Conservation (phyloP, 1,140 invertebrate species). For the Panulirus ornatus region DNA sequence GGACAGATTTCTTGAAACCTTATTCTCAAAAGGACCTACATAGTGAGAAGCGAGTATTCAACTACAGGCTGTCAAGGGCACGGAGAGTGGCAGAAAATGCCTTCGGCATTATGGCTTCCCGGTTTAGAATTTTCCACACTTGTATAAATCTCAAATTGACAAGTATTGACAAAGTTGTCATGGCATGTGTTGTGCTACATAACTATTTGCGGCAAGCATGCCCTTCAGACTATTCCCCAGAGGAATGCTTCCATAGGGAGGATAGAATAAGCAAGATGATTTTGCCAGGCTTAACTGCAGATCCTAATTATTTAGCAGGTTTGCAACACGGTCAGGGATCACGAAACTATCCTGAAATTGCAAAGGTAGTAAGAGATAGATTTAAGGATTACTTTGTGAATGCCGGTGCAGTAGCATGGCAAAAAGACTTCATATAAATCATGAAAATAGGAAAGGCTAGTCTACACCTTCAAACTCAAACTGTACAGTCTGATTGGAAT, state of each 20-base stretch:
- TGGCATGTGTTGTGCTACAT: background rate
- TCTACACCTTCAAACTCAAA: background rate
- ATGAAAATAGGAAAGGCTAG: background rate
- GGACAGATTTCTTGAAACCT: slow-evolving; percentile 6
- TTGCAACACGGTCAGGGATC: slow-evolving; percentile 1
- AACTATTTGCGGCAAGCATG: background rate
- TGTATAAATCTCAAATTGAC: background rate
- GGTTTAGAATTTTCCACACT: background rate
- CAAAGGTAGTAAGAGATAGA: slow-evolving; percentile 5
- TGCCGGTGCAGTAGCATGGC: slow-evolving; percentile 41
- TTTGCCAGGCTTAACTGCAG: background rate
- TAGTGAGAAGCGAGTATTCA: background rate
- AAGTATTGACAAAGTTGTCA: background rate
- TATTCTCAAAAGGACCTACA: background rate
- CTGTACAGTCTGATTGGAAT: no score
- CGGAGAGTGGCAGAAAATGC: background rate
- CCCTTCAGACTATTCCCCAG: background rate
- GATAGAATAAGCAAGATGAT: background rate
- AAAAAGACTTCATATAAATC: no score
- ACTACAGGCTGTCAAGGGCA: slow-evolving; percentile 10
- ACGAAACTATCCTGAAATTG: no score
- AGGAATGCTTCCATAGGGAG: background rate
- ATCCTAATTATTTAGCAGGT: slow-evolving; percentile 3
- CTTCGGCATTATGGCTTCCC: slow-evolving; percentile 17
- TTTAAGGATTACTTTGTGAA: slow-evolving; percentile 16